phyloP scores from a whole-genome alignment of 2,888 invertebrate species.

The Candidula unifasciata region DNA sequence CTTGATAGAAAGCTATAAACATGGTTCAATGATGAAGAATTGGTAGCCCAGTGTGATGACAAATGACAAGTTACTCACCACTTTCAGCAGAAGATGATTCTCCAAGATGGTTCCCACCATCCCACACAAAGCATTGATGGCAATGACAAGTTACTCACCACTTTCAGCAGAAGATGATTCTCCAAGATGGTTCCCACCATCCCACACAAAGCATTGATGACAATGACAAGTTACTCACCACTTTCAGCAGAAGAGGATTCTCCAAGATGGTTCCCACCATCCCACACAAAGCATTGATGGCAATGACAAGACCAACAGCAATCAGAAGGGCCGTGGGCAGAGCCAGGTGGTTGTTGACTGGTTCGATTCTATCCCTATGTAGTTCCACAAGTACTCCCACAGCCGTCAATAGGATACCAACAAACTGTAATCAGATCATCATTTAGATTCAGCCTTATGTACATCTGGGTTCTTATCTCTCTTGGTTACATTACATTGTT shows the following conservation, averaged over 20 bases:
- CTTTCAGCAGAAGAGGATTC: conserved; percentile 68
- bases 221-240: conserved; percentile 66
- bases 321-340: conserved; percentile 70
- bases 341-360: conserved; percentile 67
- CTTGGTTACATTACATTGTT: too few species aligned
- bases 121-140: conserved; percentile 67
- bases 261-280: conserved; percentile 69
- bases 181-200: conserved; percentile 69
- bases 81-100: conserved; percentile 67
- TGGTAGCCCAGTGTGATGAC: too few species aligned
- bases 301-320: conserved; percentile 68
- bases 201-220: conserved; percentile 67
- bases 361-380: conserved; percentile 63
- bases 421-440: conserved; percentile 61
- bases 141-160: conserved; percentile 65
- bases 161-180: conserved; percentile 67
- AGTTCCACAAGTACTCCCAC: conserved; percentile 69
- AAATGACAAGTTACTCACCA: conserved; percentile 65
- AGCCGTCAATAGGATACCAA: conserved; percentile 69
- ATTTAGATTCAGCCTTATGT: too few species aligned
- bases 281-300: conserved; percentile 70
- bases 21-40: too few species aligned
- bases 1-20: too few species aligned
- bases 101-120: conserved; percentile 69
- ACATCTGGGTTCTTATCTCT: too few species aligned